Conservation (phyloP, 2,113 vertebrate genomes). For the Phycodurus eques region DNA sequence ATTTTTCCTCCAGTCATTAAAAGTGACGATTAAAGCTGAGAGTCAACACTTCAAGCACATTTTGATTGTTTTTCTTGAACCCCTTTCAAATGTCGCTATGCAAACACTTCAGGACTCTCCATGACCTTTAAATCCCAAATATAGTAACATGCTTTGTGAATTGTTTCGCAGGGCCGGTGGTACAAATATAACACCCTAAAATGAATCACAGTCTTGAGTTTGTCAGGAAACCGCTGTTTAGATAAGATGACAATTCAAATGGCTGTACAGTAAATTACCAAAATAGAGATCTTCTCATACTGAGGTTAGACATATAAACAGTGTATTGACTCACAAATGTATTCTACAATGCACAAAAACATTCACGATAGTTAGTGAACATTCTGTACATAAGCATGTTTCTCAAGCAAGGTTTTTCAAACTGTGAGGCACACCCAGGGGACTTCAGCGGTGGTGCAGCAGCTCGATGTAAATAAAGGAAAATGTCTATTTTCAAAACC, state of each 20-base stretch:
- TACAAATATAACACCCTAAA: constrained; percentile 50
- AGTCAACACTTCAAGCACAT: background rate
- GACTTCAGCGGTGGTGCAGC: background rate
- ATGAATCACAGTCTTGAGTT: constrained; percentile 25
- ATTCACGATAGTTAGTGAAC: background rate
- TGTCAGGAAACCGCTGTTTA: constrained; percentile 49
- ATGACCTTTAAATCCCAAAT: constrained; percentile 53
- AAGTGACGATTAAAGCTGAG: background rate
- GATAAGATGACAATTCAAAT: constrained; percentile 50
- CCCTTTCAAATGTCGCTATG: background rate
- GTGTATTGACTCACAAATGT: background rate
- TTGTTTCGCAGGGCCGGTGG: constrained; percentile 42
- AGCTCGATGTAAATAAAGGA: background rate
- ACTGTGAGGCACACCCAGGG: background rate
- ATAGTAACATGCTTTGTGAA: constrained; percentile 56
- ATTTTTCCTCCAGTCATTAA: background rate
- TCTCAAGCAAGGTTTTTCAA: background rate
- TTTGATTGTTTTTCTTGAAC: background rate
- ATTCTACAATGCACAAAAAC: background rate
- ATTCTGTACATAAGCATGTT: background rate
- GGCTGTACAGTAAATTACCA: background rate
- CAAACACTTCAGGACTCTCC: background rate
- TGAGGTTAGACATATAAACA: background rate
- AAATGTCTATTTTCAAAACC: background rate
- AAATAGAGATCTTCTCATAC: background rate